These are phyloP conservation scores for Sphenodon punctatus DNA, from an alignment of 2,797 vertebrate genomes.

Conservation along the genomic window DNA sequence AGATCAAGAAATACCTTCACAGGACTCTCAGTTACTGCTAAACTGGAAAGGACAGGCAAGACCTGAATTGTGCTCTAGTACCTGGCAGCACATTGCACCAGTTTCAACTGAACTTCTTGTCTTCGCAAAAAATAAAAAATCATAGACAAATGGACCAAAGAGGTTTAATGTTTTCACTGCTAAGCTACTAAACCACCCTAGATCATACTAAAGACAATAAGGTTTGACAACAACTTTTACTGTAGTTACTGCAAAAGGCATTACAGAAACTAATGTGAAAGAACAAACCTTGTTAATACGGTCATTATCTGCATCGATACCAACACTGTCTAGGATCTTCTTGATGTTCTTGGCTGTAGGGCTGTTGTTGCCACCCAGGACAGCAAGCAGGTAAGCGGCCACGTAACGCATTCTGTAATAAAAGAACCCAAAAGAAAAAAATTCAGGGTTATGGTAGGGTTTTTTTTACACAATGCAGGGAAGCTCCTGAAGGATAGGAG, in stretches of 20 bases:
- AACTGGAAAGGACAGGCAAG: background rate
- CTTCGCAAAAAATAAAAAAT: background rate
- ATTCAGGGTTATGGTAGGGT: background rate
- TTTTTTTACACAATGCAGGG: too few relatives aligned
- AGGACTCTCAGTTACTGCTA: background rate
- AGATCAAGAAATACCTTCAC: background rate
- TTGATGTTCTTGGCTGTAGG: slow-evolving; percentile 81
- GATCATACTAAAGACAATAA: too few relatives aligned
- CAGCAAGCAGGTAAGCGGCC: slow-evolving; percentile 86
- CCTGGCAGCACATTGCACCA: background rate
- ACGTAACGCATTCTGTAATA: slow-evolving; percentile 80
- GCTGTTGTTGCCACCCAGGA: slow-evolving; percentile 80
- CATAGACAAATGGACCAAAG: background rate
- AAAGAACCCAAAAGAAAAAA: background rate
- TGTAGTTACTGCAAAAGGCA: background rate
- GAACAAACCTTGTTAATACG: slow-evolving; percentile 75
- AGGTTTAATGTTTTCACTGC: background rate
- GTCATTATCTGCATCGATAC: slow-evolving; percentile 80
- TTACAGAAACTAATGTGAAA: background rate
- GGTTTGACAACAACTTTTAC: too few relatives aligned
- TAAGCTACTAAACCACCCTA: background rate
- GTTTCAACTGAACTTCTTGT: too few relatives aligned
- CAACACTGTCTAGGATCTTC: slow-evolving; percentile 79
- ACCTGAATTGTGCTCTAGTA: background rate
- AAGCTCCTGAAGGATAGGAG: background rate